Evolutionary conservation across 2,113 vertebrate genomes (phyloP).

Genomic region (Lipophrys pholis): DNA sequence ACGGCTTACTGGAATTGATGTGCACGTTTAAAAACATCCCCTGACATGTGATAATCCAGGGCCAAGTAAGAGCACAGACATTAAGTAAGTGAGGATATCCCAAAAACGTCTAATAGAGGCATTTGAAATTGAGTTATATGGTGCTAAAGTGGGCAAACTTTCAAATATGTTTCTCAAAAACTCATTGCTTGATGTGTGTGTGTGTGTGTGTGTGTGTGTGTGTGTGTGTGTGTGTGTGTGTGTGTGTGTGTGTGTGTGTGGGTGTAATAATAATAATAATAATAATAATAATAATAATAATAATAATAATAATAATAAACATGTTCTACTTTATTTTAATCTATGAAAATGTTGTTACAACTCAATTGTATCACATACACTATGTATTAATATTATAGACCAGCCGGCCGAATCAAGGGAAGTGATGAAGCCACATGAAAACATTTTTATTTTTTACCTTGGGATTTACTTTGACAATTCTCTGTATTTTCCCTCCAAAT

Average conservation of each 20-base stretch:
- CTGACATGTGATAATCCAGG: conserved; percentile 67
- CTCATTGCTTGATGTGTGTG: background rate
- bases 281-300: too few relatives aligned
- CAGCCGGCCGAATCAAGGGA: too few relatives aligned
- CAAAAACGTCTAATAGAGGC: conserved; percentile 39
- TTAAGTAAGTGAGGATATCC: conserved; percentile 51
- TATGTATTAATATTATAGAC: too few relatives aligned
- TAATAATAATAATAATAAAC: too few relatives aligned
- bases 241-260: background rate
- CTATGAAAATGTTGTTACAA: too few relatives aligned
- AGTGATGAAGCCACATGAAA: too few relatives aligned
- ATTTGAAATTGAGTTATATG: conserved; percentile 32
- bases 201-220: background rate
- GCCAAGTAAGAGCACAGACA: conserved; percentile 50
- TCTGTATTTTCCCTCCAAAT: too few relatives aligned
- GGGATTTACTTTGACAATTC: too few relatives aligned
- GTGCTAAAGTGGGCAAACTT: conserved; percentile 29
- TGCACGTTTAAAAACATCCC: conserved; percentile 62
- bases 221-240: background rate
- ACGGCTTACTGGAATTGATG: conserved; percentile 61
- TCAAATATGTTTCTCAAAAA: conserved; percentile 1
- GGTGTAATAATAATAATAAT: too few relatives aligned
- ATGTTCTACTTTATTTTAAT: too few relatives aligned
- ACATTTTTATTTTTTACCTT: too few relatives aligned
- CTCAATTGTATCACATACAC: too few relatives aligned